These are phyloP conservation scores for Bombylius discolor DNA, from an alignment of 2,888 invertebrate genomes.

Conservation along the genomic window DNA sequence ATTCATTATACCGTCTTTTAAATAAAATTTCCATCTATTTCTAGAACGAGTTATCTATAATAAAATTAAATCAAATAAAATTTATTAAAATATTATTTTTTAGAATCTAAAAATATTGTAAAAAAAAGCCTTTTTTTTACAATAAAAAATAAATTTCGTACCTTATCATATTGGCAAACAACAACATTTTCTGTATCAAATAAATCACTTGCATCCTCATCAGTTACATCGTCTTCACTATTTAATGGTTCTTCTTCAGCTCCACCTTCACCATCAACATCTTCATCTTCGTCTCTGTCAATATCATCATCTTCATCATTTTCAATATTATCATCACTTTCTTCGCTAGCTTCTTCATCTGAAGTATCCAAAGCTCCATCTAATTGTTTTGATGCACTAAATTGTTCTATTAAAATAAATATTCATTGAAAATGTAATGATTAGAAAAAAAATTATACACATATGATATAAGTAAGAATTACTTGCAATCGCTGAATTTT, in stretches of 20 bases:
- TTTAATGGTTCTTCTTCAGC: constrained; percentile 86
- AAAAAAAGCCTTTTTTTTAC: too few species aligned
- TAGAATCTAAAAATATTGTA: too few species aligned
- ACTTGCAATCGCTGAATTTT: constrained; percentile 40
- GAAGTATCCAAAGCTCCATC: constrained; percentile 58
- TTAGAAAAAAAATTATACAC: background rate
- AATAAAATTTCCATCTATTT: constrained; percentile 98
- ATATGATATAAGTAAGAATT: constrained; percentile 6
- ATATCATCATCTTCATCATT: constrained; percentile 68
- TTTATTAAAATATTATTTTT: too few species aligned
- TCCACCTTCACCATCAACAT: constrained; percentile 50
- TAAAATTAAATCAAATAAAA: too few species aligned
- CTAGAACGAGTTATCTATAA: constrained; percentile 86
- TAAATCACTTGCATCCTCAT: constrained; percentile 85
- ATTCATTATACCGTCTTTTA: constrained; percentile 99
- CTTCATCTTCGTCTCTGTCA: constrained; percentile 48
- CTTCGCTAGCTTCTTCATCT: constrained; percentile 67
- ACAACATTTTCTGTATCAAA: constrained; percentile 99
- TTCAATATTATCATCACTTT: constrained; percentile 53
- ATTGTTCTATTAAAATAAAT: constrained; percentile 23
- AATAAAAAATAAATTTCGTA: constrained; percentile 26
- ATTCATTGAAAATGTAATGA: background rate
- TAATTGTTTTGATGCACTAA: constrained; percentile 37
- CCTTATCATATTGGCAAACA: constrained; percentile 99
- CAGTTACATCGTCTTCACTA: constrained; percentile 94